Conservation (phyloP, 2,888 invertebrate genomes). For the Orthosia incerta region DNA sequence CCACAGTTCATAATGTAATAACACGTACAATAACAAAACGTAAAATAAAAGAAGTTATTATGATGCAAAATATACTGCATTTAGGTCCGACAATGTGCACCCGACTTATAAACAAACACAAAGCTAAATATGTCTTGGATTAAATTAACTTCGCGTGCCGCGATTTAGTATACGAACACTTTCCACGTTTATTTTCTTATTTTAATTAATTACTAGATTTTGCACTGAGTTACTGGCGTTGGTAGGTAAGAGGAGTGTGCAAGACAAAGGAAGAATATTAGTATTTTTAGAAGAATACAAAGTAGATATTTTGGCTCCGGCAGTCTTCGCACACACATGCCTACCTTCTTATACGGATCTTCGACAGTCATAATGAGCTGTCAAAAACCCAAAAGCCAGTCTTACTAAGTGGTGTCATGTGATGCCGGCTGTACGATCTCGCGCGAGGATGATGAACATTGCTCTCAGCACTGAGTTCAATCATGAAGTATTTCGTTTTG, state of each 20-base stretch:
- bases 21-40: neutral
- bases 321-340: neutral
- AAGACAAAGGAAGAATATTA: neutral
- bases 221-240: neutral
- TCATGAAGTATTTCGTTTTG: no score
- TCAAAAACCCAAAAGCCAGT: no score
- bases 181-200: constrained; percentile 26
- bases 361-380: neutral
- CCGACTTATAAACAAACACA: constrained; percentile 10
- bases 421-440: no score
- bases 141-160: constrained; percentile 25
- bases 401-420: no score
- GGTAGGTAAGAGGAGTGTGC: constrained; percentile 1
- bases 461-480: no score
- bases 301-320: neutral
- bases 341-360: neutral
- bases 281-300: neutral
- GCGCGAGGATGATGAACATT: no score
- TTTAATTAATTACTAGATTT: constrained; percentile 33
- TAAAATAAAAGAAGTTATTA: neutral
- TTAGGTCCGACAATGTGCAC: constrained; percentile 19
- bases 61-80: constrained; percentile 10
- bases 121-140: constrained; percentile 45
- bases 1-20: constrained; percentile 9
- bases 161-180: constrained; percentile 25